These are phyloP conservation scores for Anser brachyrhynchus DNA, from an alignment of 2,113 vertebrate species.

Conservation along the genomic window DNA sequence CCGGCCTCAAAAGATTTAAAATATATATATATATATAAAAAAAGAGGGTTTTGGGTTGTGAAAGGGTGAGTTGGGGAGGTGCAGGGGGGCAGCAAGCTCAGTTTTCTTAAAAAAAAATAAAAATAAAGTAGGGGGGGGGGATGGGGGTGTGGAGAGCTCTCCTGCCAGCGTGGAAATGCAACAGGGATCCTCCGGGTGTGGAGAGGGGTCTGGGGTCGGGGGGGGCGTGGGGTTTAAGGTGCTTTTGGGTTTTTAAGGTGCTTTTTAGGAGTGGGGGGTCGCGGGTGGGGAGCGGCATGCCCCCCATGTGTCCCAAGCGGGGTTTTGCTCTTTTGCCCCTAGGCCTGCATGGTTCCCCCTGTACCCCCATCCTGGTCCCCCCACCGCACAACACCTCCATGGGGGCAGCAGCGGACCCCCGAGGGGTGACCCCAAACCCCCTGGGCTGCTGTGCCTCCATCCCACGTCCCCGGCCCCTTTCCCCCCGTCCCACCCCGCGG, in stretches of 20 bases:
- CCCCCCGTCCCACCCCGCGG: background rate
- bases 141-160: fast-evolving
- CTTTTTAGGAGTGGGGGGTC: background rate
- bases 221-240: background rate
- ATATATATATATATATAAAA: too few species aligned
- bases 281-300: too few species aligned
- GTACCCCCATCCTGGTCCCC: fast-evolving
- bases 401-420: background rate
- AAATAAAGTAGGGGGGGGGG: too few species aligned
- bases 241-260: background rate
- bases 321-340: background rate
- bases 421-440: background rate
- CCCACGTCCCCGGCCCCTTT: background rate
- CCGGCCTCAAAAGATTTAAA: too few species aligned
- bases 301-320: background rate
- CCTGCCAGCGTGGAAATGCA: background rate
- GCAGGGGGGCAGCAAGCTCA: fast-evolving
- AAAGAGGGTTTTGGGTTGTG: background rate
- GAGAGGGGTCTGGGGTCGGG: too few species aligned
- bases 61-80: fast-evolving
- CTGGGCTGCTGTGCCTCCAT: background rate
- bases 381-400: background rate
- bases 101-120: background rate
- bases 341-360: background rate
- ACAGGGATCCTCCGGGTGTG: background rate